phyloP scores from a whole-genome alignment of 2,888 invertebrate species.

The Lamellibrachia columna region DNA sequence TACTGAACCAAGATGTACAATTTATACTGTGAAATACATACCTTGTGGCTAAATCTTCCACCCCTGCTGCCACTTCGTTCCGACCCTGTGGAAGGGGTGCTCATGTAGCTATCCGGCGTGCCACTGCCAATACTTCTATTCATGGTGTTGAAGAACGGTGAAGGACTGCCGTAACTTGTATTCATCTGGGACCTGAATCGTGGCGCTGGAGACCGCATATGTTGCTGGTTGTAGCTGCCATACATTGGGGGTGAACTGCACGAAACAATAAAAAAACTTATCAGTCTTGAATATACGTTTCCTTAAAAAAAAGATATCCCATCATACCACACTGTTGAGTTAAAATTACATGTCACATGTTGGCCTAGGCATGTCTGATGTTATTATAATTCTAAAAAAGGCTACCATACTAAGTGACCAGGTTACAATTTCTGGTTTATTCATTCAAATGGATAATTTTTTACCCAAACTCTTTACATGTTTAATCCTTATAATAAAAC shows the following conservation, averaged over 20 bases:
- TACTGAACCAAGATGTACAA: background rate
- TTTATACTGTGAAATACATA: background rate
- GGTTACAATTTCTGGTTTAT: too few species aligned
- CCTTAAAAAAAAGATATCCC: too few species aligned
- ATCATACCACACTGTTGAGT: too few species aligned
- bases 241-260: background rate
- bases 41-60: background rate
- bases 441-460: too few species aligned
- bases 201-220: background rate
- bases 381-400: background rate
- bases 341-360: too few species aligned
- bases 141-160: background rate
- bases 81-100: background rate
- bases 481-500: too few species aligned
- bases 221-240: background rate
- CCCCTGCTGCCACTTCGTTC: background rate
- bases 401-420: background rate
- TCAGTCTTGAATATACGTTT: too few species aligned
- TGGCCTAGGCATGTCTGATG: background rate
- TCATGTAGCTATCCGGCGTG: background rate
- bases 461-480: too few species aligned
- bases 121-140: slow-evolving; percentile 1
- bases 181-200: background rate
- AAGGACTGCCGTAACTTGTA: background rate
- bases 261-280: background rate